Evolutionary conservation across 2,888 invertebrate genomes (phyloP), one percentile per base, ranked within the genome.

Genomic region (Chaetogeoica ovagalla): DNA sequence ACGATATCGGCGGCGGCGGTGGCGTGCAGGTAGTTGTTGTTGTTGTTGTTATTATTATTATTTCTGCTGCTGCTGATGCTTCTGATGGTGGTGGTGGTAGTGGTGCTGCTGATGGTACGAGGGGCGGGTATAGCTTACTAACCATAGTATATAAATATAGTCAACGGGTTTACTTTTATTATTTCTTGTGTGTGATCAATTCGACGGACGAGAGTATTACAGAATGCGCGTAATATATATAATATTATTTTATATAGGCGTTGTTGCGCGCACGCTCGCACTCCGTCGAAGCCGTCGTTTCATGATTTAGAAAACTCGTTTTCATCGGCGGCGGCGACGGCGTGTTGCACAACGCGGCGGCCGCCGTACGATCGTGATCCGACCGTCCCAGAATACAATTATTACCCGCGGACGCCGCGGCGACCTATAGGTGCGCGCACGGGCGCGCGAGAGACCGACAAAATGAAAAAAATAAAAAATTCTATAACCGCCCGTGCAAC

Each of bases 331-430:
- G 59, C 19, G 52, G 77, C 63, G 59, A 30, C 68, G 57, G n/a
- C 21, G 30, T 48, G 74, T 71, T 79, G 68, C 48, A 48, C 79
- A 79, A 62, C 70, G 19, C 76, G 30, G 17, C 76, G 15, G 30
- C 63, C 30, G 30, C 63, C 30, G 30, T 39, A 39, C 1, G 9
- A 63, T 79, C 79, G 79, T 79, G 79, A 79, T 79, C 71, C 62
- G 79, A 79, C 79, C 79, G 79, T 79, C 79, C 79, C 79, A 79
- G 79, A 79, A 79, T 79, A 65, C 70, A 55, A 79, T 79, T 79
- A 79, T 79, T 79, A 71, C 39, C 62, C 62, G 52, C 43, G 30
- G 70, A 43, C 37, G 52, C 70, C 63, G 23, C 30, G 30, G 30
- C 30, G 30, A 21, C 39, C 43, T 21, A 43, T 63, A 30, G 65